Percentiles rank a stretch among this genome's conserved stretches.
Conservation (phyloP, 1,140 invertebrate species). For the Drosophila melanica region DNA sequence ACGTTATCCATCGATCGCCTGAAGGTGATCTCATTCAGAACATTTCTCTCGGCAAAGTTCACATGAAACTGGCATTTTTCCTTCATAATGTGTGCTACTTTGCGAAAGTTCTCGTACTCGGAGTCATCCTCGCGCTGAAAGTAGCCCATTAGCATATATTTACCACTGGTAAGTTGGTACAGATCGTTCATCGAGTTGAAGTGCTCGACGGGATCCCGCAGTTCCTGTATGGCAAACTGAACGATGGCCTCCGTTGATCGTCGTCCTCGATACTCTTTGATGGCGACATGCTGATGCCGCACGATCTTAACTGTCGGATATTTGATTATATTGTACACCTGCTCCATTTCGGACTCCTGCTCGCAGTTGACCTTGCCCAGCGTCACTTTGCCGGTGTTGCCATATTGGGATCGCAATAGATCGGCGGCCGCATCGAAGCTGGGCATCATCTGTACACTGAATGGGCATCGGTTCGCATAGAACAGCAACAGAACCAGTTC, state of each 20-base stretch:
- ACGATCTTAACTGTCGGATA: slow-evolving; percentile 99
- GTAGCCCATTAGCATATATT: slow-evolving; percentile 95
- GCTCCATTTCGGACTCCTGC: slow-evolving; percentile 90
- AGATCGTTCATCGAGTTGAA: slow-evolving; percentile 90
- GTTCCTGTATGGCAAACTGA: slow-evolving; percentile 93
- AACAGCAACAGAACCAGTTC: slow-evolving; percentile 56
- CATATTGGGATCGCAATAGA: slow-evolving; percentile 88
- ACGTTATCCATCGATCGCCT: not conserved
- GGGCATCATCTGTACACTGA: slow-evolving; percentile 39
- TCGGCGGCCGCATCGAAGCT: slow-evolving; percentile 92
- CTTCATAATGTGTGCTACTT: slow-evolving; percentile 92
- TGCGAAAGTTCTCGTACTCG: slow-evolving; percentile 91
- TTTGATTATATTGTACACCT: slow-evolving; percentile 96
- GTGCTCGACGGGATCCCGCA: slow-evolving; percentile 94
- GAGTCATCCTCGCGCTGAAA: slow-evolving; percentile 91
- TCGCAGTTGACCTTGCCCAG: slow-evolving; percentile 99
- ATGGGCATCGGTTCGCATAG: slow-evolving; percentile 42
- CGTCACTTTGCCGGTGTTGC: slow-evolving; percentile 91
- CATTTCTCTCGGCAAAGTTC: slow-evolving; percentile 91
- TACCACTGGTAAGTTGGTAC: slow-evolving; percentile 90
- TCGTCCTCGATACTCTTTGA: slow-evolving; percentile 95
- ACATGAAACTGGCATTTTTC: slow-evolving; percentile 97
- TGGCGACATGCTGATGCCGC: slow-evolving; percentile 94
- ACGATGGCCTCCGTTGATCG: slow-evolving; percentile 90
- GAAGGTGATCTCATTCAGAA: slow-evolving; percentile 29